Base-by-base conservation (phyloP, 1,140 invertebrate genomes). In the Ericerus pela region DNA sequence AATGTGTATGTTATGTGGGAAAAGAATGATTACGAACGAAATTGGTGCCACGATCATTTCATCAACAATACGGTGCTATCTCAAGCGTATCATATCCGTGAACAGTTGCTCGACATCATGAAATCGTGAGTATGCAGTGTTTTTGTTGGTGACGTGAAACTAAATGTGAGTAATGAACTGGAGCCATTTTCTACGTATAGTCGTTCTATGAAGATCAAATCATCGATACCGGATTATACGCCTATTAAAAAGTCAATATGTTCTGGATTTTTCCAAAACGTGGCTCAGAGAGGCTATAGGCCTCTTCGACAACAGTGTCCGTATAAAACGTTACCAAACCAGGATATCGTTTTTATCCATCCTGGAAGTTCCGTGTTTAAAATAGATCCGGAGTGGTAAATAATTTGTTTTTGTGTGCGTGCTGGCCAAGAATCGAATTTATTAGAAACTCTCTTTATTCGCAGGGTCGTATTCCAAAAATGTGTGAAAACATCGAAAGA, bases 1-100 rank as follows among this genome's bases (percentile, higher is more conserved):
- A 96, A 96, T 70, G 80, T 96, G 20, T 96, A 80, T 66, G 79
- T 81, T 62, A 80, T 80, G 6, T 96, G 80, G 79, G 64, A 73
- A 77, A 4, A 78, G 78, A 66, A 89, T 88, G 72, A 47, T 10
- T 47, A 47, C 41, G 41, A 47, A 22, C 11, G 4, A 4, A 47
- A 47, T 24, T 97, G 89, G 88, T 96, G 92, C 66, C 78, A 80
- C 64, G 85, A 92, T 56, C 92, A 96, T 70, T 94, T 82, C 67
- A 70, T 97, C 24, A 87, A 95, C 68, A 70, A 76, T 57, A 77
- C 88, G 57, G 94, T 95, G 73, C 73, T 98, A 62, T 73, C 78
- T 27, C 87, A 89, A 65, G 91, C 86, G 0, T 67, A 70, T 24
- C 81, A 90, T 62, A 84, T 97, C 5, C 74, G 91, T 18, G 77